Evolutionary conservation across 1,140 invertebrate genomes (phyloP), one percentile per base, ranked within the genome.

Genomic region (Drosophila sturtevanti): DNA sequence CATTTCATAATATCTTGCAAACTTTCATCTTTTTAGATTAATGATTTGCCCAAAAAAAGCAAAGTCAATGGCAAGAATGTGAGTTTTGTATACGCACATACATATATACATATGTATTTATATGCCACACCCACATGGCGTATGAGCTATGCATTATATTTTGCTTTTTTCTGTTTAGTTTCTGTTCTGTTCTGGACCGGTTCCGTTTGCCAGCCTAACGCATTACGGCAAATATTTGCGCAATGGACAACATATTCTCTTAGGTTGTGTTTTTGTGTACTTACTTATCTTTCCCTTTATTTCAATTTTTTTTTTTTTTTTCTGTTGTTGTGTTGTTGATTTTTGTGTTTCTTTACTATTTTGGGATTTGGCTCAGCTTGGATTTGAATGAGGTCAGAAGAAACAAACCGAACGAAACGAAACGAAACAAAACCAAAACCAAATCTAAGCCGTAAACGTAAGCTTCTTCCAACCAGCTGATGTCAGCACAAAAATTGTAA

Each of bases 151-250:
- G 73, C 64, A 58, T 68, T 75, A 63, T 76, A 56, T n/a, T 38
- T 27, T 54, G 37, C 34, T 55, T 64, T 41, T n/a, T n/a, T n/a
- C n/a, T 63, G 14, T 18, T 63, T 27, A 31, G 27, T 27, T 35
- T 22, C 34, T 31, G 14, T 16, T 69, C 48, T 63, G 4, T 24
- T 3, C 22, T 75, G 38, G 14, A 11, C 63, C 48, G 56, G 4
- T 24, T 3, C 22, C 68, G 38, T 66, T 68, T 76, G 65, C 76
- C 76, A 76, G 60, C 61, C 31, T 27, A 64, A 77, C 73, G 72
- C 66, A 77, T 76, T 77, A 76, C 60, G 55, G 63, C 74, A 77
- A 77, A 77, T 77, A 77, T 77, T 77, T 77, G 74, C 60, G 60
- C 73, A 70, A 70, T 68, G 73, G 73, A 77, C 73, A 77, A 76